These are phyloP conservation scores for Harlomillsia oculata DNA, from an alignment of 1,140 invertebrate species.

Conservation along the genomic window DNA sequence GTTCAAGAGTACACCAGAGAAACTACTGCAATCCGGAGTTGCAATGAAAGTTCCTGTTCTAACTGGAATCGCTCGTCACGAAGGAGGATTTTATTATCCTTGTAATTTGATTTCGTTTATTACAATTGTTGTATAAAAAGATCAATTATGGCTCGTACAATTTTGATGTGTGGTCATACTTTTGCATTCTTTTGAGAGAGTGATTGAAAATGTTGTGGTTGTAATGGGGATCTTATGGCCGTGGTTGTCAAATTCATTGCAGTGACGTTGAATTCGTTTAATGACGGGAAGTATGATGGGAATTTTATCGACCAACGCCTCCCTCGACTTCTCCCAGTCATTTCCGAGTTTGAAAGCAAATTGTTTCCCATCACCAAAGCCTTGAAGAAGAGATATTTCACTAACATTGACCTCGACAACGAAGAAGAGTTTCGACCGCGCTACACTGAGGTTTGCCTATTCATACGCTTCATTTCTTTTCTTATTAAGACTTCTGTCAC, in stretches of 20 bases:
- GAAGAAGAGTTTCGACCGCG: conserved; percentile 38
- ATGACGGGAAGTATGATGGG: conserved; percentile 38
- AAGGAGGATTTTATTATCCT: conserved; percentile 41
- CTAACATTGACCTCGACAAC: conserved; percentile 37
- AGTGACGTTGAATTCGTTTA: conserved; percentile 38
- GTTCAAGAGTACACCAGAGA: conserved; percentile 36
- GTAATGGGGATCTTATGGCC: no score
- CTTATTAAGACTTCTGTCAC: no score
- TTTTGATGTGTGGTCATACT: not conserved
- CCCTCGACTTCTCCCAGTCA: conserved; percentile 36
- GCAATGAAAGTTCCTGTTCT: conserved; percentile 38
- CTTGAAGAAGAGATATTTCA: conserved; percentile 37
- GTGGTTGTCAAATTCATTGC: no score
- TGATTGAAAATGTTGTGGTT: no score
- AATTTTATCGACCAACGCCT: conserved; percentile 37
- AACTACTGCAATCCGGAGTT: conserved; percentile 38
- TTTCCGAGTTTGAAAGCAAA: conserved; percentile 37
- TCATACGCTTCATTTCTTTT: no score
- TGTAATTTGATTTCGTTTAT: conserved; percentile 35
- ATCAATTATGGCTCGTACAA: not conserved
- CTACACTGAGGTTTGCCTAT: conserved; percentile 37
- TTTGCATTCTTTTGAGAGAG: conserved; percentile 3
- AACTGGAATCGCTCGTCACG: conserved; percentile 39
- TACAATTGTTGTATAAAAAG: not conserved
- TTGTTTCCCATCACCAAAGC: conserved; percentile 37